These are phyloP conservation scores for Pseudocheirus occidentalis DNA, from an alignment of 2,797 vertebrate genomes.

Conservation along the genomic window DNA sequence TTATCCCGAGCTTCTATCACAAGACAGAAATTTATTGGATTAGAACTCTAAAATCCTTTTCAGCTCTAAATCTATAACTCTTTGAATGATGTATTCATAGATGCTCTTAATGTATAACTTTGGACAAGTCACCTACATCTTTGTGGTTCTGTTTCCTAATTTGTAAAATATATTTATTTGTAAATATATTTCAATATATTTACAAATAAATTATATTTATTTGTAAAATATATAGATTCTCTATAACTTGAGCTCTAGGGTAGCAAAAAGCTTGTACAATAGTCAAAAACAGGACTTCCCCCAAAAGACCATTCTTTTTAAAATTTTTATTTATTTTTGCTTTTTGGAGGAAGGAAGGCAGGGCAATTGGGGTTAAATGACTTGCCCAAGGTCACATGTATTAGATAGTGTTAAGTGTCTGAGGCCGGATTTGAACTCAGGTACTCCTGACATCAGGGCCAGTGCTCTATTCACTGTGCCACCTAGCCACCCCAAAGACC, in stretches of 20 bases:
- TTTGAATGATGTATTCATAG: not conserved
- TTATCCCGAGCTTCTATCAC: not conserved
- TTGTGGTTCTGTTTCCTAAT: not conserved
- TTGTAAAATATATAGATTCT: no score
- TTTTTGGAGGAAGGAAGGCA: no score
- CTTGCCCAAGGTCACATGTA: no score
- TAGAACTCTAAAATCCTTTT: not conserved
- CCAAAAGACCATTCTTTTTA: not conserved
- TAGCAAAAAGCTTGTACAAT: conserved; percentile 9
- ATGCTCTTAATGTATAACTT: conserved; percentile 1
- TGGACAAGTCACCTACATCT: conserved; percentile 9
- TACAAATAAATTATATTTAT: no score
- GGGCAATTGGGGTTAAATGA: no score
- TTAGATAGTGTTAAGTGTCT: no score
- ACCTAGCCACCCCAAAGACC: no score
- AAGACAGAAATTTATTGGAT: not conserved
- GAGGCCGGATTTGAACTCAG: no score
- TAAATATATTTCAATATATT: no score
- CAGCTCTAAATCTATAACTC: conserved; percentile 14
- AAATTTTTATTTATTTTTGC: no score
- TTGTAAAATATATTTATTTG: conserved; percentile 4
- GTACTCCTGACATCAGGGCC: no score
- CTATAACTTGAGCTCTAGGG: not conserved
- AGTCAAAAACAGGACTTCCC: not conserved
- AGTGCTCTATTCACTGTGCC: no score